Base-by-base conservation (phyloP, 1,140 invertebrate species). In the Colletes gigas region DNA sequence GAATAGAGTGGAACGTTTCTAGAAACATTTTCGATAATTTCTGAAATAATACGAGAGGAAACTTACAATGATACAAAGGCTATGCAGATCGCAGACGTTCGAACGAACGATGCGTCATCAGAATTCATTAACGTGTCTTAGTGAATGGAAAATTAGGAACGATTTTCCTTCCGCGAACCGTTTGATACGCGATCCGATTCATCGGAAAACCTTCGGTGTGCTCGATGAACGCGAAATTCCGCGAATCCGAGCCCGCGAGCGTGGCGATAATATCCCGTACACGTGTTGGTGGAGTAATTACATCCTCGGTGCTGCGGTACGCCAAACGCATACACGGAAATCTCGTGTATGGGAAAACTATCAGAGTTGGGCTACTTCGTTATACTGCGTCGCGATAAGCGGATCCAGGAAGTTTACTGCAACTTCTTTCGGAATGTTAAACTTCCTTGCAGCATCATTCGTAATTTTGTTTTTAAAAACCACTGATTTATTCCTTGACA, bases 161-260 rank as follows among this genome's bases (percentile, higher is more conserved):
- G 62, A 44, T 57, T 72, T 72, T 65, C 59, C 19, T 65, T 55
- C 39, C n/a, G 39, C 19, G 76, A 63, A 71, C 12, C n/a, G 9
- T 1, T 9, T 44, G 69, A 65, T 17, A 9, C 50, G 15, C 30
- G 39, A 21, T 14, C n/a, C 47, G 47, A 72, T 78, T 78, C 59
- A 55, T 19, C 39, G 50, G 10, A n/a, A 54, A 47, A 15, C n/a
- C 59, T 63, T 72, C 44, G 15, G 12, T 2, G 19, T 14, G 21
- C 10, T 62, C 39, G 14, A 54, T 47, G n/a, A 10, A 54, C 59
- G 76, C 47, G 9, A 78, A 44, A 72, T 78, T 78, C 69, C 30
- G 7, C 50, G 68, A 78, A 72, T 52, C 21, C 8, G 0, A 4
- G 39, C 21, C 5, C 3, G 50, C 10, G n/a, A 14, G 14, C 50